Base-by-base conservation (phyloP, 2,113 vertebrate genomes). In the Catagonus wagneri region DNA sequence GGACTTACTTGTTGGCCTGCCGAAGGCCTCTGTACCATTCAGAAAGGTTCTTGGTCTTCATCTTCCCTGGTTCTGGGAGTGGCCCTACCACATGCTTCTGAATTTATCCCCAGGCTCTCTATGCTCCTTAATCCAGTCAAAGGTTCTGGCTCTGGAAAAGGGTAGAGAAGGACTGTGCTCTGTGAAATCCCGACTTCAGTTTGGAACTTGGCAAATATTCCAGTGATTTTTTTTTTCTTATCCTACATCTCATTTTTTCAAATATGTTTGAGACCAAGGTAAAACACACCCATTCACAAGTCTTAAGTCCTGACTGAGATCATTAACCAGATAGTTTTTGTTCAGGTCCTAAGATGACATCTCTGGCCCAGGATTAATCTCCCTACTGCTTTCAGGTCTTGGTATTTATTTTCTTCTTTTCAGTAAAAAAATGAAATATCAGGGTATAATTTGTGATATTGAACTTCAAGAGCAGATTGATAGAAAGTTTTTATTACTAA, bases 401-500 rank as follows among this genome's bases (percentile, higher is more conserved):
- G 72, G 6, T n/a, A 39, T 85, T 93, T 85, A 66, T 85, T 44
- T 54, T 93, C n/a, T 90, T 68, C 20, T 61, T 95, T 91, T 65
- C n/a, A 50, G 25, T 32, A 5, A 68, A 44, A 60, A 10, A 63
- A n/a, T 68, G 25, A 69, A 56, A 69, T 74, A 85, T 68, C 68
- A 16, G 72, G n/a, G 19, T 60, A n/a, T 11, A 79, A 61, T 68
- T 79, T 63, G 20, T 85, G 65, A 54, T 66, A 61, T 15, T 87
- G 32, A 75, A 27, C 44, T 85, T 89, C 9, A 63, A 94, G 63
- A 94, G 71, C 66, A 65, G 27, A 78, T 80, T 96, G 23, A 90
- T 36, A 72, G 56, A 78, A 95, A 81, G 52, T 25, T 79, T 89
- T 89, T 36, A 32, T 92, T 90, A 27, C 27, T 61, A 95, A 92